Conservation (phyloP, 2,797 vertebrate genomes). For the Urosaurus nigricauda region DNA sequence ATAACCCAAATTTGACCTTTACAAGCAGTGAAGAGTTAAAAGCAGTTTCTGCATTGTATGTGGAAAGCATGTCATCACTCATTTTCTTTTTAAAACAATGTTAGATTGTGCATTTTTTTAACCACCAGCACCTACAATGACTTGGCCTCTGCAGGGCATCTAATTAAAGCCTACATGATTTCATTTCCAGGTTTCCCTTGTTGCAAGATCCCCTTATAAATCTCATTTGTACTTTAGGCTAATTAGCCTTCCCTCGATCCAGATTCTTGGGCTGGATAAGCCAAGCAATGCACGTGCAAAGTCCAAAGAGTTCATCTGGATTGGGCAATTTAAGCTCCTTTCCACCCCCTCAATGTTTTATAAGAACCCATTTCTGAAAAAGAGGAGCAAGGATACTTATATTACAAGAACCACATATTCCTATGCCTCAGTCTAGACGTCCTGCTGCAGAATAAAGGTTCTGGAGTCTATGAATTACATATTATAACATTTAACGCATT, state of each 20-base stretch:
- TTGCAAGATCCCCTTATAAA: slow-evolving; percentile 64
- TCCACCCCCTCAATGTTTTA: slow-evolving; percentile 49
- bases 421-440: fast-evolving
- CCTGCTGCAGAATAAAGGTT: not conserved
- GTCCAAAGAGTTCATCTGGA: slow-evolving; percentile 55
- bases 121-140: slow-evolving; percentile 36
- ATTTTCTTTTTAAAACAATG: slow-evolving; percentile 45
- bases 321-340: slow-evolving; percentile 56
- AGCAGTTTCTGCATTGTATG: slow-evolving; percentile 32
- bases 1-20: slow-evolving; percentile 39
- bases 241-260: slow-evolving; percentile 64
- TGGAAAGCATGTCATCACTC: slow-evolving; percentile 21
- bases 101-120: slow-evolving; percentile 48
- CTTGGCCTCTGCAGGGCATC: slow-evolving; percentile 49
- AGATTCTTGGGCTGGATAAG: slow-evolving; percentile 51
- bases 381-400: not conserved
- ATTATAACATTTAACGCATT: not conserved
- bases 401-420: not conserved
- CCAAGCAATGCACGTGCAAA: slow-evolving; percentile 33
- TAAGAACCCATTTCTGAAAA: slow-evolving; percentile 27
- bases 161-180: slow-evolving; percentile 68
- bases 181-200: slow-evolving; percentile 62
- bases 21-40: slow-evolving; percentile 27
- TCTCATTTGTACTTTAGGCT: slow-evolving; percentile 62
- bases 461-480: not conserved